A percentile compares a stretch with the other conserved stretches of the same genome.
These are phyloP conservation scores for Gastracanthus pulcherrimus DNA, from an alignment of 2,888 invertebrate genomes.

Conservation along the genomic window DNA sequence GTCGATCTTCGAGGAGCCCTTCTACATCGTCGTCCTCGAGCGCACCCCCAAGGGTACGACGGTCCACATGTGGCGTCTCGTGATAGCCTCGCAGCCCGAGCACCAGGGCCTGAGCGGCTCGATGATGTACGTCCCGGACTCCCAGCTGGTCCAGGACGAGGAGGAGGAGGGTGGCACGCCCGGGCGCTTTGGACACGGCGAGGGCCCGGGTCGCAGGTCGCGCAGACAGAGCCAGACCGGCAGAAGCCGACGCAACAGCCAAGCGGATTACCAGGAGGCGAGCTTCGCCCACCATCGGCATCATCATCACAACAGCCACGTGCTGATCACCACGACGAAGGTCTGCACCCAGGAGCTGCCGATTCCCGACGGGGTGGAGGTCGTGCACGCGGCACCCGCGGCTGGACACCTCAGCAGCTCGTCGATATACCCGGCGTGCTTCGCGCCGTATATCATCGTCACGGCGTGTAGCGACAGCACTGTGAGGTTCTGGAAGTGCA, in stretches of 20 bases:
- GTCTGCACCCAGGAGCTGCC: constrained; percentile 94
- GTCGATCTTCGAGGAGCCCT: constrained; percentile 94
- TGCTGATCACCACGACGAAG: constrained; percentile 93
- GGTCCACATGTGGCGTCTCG: constrained; percentile 97
- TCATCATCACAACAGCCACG: constrained; percentile 80
- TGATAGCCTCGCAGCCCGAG: constrained; percentile 90
- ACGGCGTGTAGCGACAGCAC: constrained; percentile 97
- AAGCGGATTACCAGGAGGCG: constrained; percentile 70
- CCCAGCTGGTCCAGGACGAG: constrained; percentile 90
- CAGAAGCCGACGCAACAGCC: constrained; percentile 73
- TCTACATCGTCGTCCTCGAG: constrained; percentile 96
- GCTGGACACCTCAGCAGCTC: constrained; percentile 98
- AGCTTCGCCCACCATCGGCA: constrained; percentile 66
- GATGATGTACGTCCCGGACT: constrained; percentile 94
- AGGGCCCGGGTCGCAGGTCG: constrained; percentile 70
- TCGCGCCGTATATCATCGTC: constrained; percentile 96
- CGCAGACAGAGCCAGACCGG: constrained; percentile 73
- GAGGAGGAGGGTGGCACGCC: constrained; percentile 81
- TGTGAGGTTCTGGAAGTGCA: constrained; percentile 92
- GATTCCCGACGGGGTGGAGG: constrained; percentile 93
- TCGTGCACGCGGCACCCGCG: constrained; percentile 95
- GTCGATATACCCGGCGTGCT: constrained; percentile 98
- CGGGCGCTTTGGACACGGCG: constrained; percentile 69
- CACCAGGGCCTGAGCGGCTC: constrained; percentile 84
- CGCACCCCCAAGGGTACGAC: constrained; percentile 90